phyloP scores from a whole-genome alignment of 2,888 invertebrate genomes.

The Melanostoma scalare region DNA sequence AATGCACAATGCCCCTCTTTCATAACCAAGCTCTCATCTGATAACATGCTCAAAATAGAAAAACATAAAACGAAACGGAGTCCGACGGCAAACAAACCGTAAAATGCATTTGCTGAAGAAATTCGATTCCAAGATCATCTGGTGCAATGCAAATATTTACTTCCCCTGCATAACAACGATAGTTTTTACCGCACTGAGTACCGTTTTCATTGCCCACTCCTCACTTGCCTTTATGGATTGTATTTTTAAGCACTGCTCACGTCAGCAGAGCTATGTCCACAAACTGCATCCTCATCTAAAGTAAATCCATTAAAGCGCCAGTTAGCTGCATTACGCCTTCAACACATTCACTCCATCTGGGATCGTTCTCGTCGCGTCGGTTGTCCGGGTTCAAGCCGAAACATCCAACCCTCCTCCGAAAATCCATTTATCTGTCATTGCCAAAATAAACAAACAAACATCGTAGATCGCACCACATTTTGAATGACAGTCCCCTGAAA shows the following conservation, averaged over 20 bases:
- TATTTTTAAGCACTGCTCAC: conserved; percentile 27
- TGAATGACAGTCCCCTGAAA: conserved; percentile 56
- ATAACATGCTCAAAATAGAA: conserved; percentile 6
- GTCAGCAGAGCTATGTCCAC: conserved; percentile 2
- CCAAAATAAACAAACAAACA: conserved; percentile 48
- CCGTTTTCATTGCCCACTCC: conserved; percentile 22
- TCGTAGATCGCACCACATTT: conserved; percentile 30
- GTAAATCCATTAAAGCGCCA: conserved; percentile 70
- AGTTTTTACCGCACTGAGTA: neutral
- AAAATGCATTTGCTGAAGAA: neutral
- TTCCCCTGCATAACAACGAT: conserved; percentile 9
- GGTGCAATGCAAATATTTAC: conserved; percentile 58
- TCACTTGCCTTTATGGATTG: conserved; percentile 24
- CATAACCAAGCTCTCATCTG: conserved; percentile 1
- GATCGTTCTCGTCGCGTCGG: neutral
- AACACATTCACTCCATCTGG: conserved; percentile 53
- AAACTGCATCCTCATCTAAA: conserved; percentile 33
- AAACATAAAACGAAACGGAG: conserved; percentile 11
- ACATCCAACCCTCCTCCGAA: conserved; percentile 22
- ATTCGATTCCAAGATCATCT: conserved; percentile 49
- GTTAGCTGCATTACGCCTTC: conserved; percentile 49
- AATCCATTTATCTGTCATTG: conserved; percentile 68
- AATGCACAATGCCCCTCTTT: neutral
- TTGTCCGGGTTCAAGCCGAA: neutral
- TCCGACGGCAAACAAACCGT: neutral